Evolutionary conservation across 2,888 invertebrate species (phyloP).

Genomic region (Diaphora mendica): DNA sequence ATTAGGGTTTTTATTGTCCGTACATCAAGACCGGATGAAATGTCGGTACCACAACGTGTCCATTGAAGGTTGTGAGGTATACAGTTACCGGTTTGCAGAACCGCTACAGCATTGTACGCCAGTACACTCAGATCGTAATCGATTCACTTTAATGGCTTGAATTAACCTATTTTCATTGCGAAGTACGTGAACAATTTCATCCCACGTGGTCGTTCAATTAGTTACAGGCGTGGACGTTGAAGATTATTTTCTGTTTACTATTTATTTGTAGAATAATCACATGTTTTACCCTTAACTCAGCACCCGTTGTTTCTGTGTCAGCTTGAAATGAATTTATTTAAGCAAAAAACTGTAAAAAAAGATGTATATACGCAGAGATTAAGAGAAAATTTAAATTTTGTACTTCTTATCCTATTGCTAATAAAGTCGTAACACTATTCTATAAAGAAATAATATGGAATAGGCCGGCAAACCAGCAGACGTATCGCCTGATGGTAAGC

Average conservation of each 20-base stretch:
- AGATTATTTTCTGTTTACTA: constrained; percentile 19
- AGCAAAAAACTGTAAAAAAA: too few relatives aligned
- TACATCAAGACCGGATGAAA: constrained; percentile 59
- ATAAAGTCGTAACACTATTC: too few relatives aligned
- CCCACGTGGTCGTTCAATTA: constrained; percentile 44
- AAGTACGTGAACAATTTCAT: constrained; percentile 56
- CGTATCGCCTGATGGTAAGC: too few relatives aligned
- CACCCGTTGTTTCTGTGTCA: too few relatives aligned
- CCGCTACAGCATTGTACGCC: constrained; percentile 55
- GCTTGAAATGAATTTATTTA: too few relatives aligned
- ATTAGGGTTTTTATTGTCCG: constrained; percentile 57
- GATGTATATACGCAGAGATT: too few relatives aligned
- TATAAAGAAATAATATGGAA: too few relatives aligned
- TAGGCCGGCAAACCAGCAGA: too few relatives aligned
- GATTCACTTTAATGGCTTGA: constrained; percentile 57
- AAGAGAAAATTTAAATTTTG: too few relatives aligned
- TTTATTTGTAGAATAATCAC: background rate
- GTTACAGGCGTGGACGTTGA: constrained; percentile 39
- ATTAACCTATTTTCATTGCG: constrained; percentile 59
- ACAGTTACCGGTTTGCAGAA: constrained; percentile 55
- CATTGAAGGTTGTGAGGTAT: constrained; percentile 48
- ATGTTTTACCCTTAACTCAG: too few relatives aligned
- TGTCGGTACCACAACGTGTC: constrained; percentile 42
- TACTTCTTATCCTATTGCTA: too few relatives aligned
- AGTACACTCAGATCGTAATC: constrained; percentile 55